Percentiles rank a stretch among this genome's conserved stretches.
These are phyloP conservation scores for Salminus brasiliensis DNA, from an alignment of 2,113 vertebrate genomes.

Conservation along the genomic window DNA sequence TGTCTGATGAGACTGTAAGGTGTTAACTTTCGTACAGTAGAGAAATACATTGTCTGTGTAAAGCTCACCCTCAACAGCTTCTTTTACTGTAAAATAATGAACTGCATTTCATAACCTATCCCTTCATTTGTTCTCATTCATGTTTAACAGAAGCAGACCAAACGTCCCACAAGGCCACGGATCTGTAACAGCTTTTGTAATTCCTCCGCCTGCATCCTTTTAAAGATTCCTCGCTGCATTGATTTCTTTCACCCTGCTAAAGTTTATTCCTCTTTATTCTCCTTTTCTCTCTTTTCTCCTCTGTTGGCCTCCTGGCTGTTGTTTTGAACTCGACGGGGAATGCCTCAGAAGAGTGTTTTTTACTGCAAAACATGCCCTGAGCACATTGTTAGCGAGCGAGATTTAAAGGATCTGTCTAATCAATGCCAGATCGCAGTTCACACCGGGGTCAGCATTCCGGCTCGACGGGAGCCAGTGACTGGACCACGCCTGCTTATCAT, in stretches of 20 bases:
- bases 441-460: constrained; percentile 54
- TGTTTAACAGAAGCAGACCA: constrained; percentile 16
- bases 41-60: too few species aligned
- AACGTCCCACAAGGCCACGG: constrained; percentile 28
- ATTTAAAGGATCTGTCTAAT: constrained; percentile 64
- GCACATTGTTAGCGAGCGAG: constrained; percentile 67
- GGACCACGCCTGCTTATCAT: constrained; percentile 27
- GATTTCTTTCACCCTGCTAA: constrained; percentile 38
- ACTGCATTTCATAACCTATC: too few species aligned
- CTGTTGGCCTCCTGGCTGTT: constrained; percentile 57
- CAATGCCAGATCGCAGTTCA: constrained; percentile 63
- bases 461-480: constrained; percentile 45
- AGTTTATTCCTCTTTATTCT: constrained; percentile 18
- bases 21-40: too few species aligned
- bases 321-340: constrained; percentile 67
- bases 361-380: constrained; percentile 64
- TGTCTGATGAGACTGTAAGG: too few species aligned
- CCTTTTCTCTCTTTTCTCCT: constrained; percentile 45
- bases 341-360: constrained; percentile 62
- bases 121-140: constrained; percentile 13
- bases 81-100: too few species aligned
- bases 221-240: constrained; percentile 33
- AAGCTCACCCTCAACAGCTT: too few species aligned
- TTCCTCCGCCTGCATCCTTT: not conserved
- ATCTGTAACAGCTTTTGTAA: constrained; percentile 37